Base-by-base conservation (phyloP, 2,888 invertebrate species). In the Ptilodon capucinus region DNA sequence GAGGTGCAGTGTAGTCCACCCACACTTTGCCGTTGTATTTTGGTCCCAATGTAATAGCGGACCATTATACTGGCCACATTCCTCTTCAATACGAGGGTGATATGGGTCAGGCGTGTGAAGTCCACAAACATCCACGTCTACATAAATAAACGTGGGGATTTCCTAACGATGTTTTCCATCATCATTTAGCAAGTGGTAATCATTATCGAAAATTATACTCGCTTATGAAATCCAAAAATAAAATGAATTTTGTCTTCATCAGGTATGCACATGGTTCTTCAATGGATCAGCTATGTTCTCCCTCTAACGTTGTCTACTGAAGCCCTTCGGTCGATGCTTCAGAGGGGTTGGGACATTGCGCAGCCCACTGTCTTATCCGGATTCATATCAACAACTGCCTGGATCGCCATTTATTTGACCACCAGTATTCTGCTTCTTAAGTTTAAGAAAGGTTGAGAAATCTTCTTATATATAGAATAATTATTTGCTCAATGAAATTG, bases 231-330 rank as follows among this genome's bases (percentile, higher is more conserved):
- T 21, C 5, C 21, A 21, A 21, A 6, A 21, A 21, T 21, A 21
- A n/a, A n/a, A n/a, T n/a, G n/a, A n/a, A 25, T 25, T 9, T 9
- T 25, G n/a, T 28, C n/a, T 11, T 36, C 25, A 34, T 14, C 71
- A 89, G 89, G 87, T 34, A 98, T 98, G 96, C 97, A 97, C 74
- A 84, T 92, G 0, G 68, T 94, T 35, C 87, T 97, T 4, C 93
- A 93, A 74, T 94, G 94, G 74, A 74, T 97, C 36, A 95, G 96
- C 61, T 94, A 92, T 63, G 86, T 96, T 36, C 91, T 98, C 16
- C 98, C 98, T 0, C 90, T 98, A 14, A 98, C 98, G 0, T 95
- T 96, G 66, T 95, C 97, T 0, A 97, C 97, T 0, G 97, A 98
- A 67, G 95, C 97, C 2, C 88, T 98, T 57, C 92, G 98, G n/a